Base-by-base conservation (phyloP, 2,797 vertebrate genomes). In the Lithobates sylvaticus region DNA sequence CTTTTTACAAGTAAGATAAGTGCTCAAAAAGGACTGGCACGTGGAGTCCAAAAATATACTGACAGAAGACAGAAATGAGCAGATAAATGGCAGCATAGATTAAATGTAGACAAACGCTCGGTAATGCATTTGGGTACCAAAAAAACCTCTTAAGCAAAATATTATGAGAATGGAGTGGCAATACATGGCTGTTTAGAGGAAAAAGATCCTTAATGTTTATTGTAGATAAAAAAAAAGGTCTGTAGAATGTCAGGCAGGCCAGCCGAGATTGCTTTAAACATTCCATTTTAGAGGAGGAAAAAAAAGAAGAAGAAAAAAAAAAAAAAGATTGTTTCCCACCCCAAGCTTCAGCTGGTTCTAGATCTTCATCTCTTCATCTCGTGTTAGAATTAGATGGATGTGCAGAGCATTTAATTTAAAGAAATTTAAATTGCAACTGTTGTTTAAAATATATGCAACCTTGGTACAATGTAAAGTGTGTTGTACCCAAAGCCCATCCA, bases 71-170 rank as follows among this genome's bases (percentile, higher is more conserved):
- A 81, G 84, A 68, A 81, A 47, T 65, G 58, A 68, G 84, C 71
- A 75, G 77, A 80, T 81, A 80, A 79, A 85, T 84, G 68, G 83
- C 68, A 71, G 77, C 84, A 68, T 70, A 71, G 73, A 76, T 77
- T 70, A 58, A 76, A 84, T 76, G 73, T 84, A 85, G 84, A 81
- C 78, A 75, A 80, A 74, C 69, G 84, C 76, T 85, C 78, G n/a
- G 77, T 85, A 85, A 85, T 75, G 77, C 84, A 76, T 81, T 75
- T 76, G 61, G 84, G 84, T 80, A 85, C 84, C 84, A 85, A 85
- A 85, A 47, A 85, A 85, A 85, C 70, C 84, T 85, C 84, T 85
- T 85, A 85, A 85, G 84, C 72, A 81, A 85, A 85, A 85, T 85
- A 85, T 85, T 85, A 85, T 85, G 84, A 85, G 77, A 85, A 75